Evolutionary conservation across 2,888 invertebrate genomes (phyloP), one percentile per base, ranked within the genome.

Genomic region (Dryocosmus kuriphilus): DNA sequence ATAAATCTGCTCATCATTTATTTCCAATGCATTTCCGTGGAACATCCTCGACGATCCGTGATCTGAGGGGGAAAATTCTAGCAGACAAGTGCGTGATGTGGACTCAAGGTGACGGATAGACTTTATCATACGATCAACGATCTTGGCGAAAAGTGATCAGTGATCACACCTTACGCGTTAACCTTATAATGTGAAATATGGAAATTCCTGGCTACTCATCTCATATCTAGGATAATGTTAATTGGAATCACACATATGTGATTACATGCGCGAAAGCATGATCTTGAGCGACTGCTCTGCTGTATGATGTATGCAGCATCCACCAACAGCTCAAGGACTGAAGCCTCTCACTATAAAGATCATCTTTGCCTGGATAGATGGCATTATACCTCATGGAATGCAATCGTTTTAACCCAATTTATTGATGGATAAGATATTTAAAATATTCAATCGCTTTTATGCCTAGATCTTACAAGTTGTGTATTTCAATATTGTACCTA

Each of bases 171-270:
- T 30, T 27, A n/a, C 30, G 41, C 65, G 41, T 71, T 46, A 71
- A n/a, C 51, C 51, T 71, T n/a, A 71, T 71, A 71, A 46, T 46
- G 51, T 27, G 19, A 14, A n/a, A 67, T 67, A 71, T 71, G 71
- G 30, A 71, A 71, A 71, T 71, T 51, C 30, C 32, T 51, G 19
- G 51, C 32, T n/a, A 30, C 71, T 51, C 71, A 51, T 71, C 71
- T 71, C 51, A 71, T 71, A 71, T 51, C 71, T 71, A 46, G 51
- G 51, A 71, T 71, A 71, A 55, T 71, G 71, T 71, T 71, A 71
- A 71, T 71, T 71, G 71, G 22, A 71, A 71, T 27, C 71, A 41
- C 71, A 71, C 71, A 51, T 71, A 32, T 71, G 22, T 27, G 51
- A 30, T 30, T 19, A 51, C 27, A 41, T 46, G 71, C 11, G 19